A percentile compares a stretch with the other conserved stretches of the same genome.
phyloP scores from a whole-genome alignment of 53 echinoderm and acorn worm species.

The Patiria pectinifera region DNA sequence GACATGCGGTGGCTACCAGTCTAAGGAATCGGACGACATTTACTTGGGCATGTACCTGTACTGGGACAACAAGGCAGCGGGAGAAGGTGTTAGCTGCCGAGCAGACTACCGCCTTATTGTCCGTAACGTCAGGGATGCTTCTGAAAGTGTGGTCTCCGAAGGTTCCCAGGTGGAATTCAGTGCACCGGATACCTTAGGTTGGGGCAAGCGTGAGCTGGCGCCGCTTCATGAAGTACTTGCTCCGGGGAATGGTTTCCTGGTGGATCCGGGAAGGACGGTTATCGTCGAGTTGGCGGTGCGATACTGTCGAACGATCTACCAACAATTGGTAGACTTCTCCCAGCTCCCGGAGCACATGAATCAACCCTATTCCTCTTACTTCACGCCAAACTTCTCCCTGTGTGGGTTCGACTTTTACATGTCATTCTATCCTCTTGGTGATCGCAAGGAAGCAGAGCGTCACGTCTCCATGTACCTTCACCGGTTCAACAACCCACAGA shows the following conservation, averaged over 20 bases:
- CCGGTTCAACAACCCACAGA: constrained; percentile 78
- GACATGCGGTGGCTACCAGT: constrained; percentile 80
- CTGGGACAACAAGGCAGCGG: constrained; percentile 78
- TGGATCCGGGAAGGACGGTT: constrained; percentile 85
- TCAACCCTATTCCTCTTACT: constrained; percentile 87
- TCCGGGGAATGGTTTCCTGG: constrained; percentile 86
- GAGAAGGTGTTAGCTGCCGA: constrained; percentile 85
- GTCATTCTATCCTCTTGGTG: constrained; percentile 91
- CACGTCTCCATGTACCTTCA: constrained; percentile 99
- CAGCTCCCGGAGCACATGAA: constrained; percentile 78
- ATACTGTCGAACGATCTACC: constrained; percentile 86
- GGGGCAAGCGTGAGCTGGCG: constrained; percentile 96
- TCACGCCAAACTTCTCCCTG: constrained; percentile 90
- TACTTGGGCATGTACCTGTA: constrained; percentile 90
- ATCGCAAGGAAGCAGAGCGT: constrained; percentile 87
- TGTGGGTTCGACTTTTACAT: constrained; percentile 92
- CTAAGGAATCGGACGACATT: constrained; percentile 70
- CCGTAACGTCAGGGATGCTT: constrained; percentile 85
- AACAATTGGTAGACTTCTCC: constrained; percentile 86
- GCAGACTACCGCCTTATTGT: constrained; percentile 94
- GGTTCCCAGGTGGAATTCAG: constrained; percentile 94
- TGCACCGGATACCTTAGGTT: constrained; percentile 86
- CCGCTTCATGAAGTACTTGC: constrained; percentile 82
- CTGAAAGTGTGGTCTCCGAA: constrained; percentile 92
- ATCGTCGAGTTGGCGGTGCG: constrained; percentile 95